A percentile compares a stretch with the other conserved stretches of the same genome.
Evolutionary conservation across 2,797 vertebrate genomes (phyloP).

Genomic region (Coilia nasus): DNA sequence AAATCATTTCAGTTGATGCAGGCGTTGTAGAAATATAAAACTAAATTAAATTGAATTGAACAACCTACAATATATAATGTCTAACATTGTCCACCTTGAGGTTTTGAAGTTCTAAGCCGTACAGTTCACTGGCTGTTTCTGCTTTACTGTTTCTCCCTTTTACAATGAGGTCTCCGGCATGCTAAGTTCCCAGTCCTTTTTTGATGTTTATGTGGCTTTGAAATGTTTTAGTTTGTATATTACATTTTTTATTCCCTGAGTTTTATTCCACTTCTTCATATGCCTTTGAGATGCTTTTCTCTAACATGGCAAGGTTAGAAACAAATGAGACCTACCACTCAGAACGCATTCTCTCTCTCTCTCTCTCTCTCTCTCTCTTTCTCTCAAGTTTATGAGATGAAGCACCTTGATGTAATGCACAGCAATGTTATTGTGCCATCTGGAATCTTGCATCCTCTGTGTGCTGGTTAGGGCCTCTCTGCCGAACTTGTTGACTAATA

Average conservation of each 20-base stretch:
- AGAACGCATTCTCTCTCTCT: constrained; percentile 63
- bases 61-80: background rate
- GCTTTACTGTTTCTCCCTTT: background rate
- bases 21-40: too few relatives aligned
- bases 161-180: background rate
- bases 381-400: constrained; percentile 67
- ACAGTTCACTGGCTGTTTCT: too few relatives aligned
- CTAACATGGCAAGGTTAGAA: constrained; percentile 67
- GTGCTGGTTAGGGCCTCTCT: constrained; percentile 60
- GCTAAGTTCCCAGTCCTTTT: background rate
- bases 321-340: constrained; percentile 65
- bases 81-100: background rate
- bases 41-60: too few relatives aligned
- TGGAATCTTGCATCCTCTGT: constrained; percentile 76
- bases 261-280: background rate
- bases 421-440: constrained; percentile 78
- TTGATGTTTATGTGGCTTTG: background rate
- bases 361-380: constrained; percentile 13
- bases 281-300: background rate
- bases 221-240: background rate
- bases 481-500: constrained; percentile 74
- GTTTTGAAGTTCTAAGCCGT: too few relatives aligned
- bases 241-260: background rate
- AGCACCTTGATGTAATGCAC: constrained; percentile 76
- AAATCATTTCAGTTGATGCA: too few relatives aligned